These are phyloP conservation scores for Amphiprion percula DNA, from an alignment of 2,113 vertebrate species.

Conservation along the genomic window DNA sequence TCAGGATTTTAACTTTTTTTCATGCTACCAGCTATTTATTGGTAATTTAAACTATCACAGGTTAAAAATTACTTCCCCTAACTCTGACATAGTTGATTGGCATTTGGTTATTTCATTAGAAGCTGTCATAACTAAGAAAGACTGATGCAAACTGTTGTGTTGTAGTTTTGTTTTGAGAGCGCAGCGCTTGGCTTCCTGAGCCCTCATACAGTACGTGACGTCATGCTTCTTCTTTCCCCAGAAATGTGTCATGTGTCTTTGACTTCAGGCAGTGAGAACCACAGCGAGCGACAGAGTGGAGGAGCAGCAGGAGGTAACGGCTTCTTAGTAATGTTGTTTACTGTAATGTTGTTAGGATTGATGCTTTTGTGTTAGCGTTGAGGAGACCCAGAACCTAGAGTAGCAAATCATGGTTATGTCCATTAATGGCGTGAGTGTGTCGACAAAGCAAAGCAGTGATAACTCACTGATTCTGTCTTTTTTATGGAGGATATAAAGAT, in stretches of 20 bases:
- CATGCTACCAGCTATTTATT: no score
- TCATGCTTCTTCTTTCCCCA: slow-evolving; percentile 60
- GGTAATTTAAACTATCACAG: no score
- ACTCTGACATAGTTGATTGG: no score
- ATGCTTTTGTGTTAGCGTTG: not conserved
- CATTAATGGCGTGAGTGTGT: not conserved
- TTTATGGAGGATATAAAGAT: not conserved
- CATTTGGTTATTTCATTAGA: no score
- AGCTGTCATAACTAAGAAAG: no score
- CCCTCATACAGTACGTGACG: slow-evolving; percentile 44
- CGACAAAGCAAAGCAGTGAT: not conserved
- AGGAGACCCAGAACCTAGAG: not conserved
- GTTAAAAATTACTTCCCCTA: no score
- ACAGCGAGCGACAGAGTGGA: slow-evolving; percentile 3
- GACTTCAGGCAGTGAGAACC: not conserved
- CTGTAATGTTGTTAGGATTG: not conserved
- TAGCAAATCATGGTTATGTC: not conserved
- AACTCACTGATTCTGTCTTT: not conserved
- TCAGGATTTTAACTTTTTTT: no score
- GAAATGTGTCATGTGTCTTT: slow-evolving; percentile 46
- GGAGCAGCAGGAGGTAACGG: slow-evolving; percentile 37
- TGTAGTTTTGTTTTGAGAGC: not conserved
- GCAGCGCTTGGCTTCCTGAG: slow-evolving; percentile 30
- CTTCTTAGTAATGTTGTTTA: not conserved
- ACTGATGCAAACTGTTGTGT: no score